Conservation (phyloP, 1,140 invertebrate genomes). For the Mizuhopecten yessoensis region DNA sequence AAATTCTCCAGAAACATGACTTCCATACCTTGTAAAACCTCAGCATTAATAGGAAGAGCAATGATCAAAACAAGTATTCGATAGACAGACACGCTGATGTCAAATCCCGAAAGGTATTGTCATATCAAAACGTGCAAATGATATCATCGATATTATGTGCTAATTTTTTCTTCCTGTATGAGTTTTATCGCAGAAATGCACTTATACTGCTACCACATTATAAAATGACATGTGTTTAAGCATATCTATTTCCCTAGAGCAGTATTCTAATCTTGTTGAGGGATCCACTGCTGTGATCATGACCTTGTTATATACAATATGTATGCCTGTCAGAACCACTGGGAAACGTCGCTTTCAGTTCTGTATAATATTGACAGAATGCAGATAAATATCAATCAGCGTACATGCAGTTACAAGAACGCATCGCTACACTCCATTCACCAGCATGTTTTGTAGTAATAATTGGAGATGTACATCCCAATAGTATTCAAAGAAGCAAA, state of each 20-base stretch:
- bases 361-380: neutral
- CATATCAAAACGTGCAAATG: no score
- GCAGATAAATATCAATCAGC: neutral
- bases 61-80: no score
- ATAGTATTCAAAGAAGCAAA: neutral
- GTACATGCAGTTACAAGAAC: no score
- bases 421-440: neutral
- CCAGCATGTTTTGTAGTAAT: neutral
- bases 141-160: no score
- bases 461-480: neutral
- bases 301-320: neutral
- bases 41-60: no score
- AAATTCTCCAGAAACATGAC: no score
- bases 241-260: neutral
- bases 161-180: no score
- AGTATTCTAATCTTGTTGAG: neutral
- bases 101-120: no score
- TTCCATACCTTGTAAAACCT: no score
- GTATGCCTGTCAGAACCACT: neutral
- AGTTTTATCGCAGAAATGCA: no score
- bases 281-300: neutral
- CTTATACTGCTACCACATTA: neutral
- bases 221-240: neutral
- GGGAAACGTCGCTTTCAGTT: neutral
- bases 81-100: no score